These are phyloP conservation scores for Idaea straminata DNA, from an alignment of 2,888 invertebrate species.

Conservation along the genomic window DNA sequence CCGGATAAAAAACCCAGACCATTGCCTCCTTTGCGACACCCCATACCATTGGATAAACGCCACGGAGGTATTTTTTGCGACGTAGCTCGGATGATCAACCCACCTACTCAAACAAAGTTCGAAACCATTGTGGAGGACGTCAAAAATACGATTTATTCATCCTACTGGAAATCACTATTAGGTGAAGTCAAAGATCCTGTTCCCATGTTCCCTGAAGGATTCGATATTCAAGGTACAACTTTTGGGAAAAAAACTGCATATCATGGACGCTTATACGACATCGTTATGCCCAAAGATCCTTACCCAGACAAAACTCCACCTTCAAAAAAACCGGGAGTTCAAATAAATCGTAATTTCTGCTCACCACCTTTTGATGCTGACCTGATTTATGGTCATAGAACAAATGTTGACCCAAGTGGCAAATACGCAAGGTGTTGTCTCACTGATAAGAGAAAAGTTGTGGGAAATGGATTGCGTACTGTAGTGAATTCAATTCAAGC, in stretches of 20 bases:
- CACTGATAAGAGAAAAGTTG: constrained; percentile 54
- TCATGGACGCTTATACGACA: constrained; percentile 57
- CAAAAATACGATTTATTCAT: constrained; percentile 57
- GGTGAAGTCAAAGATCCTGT: constrained; percentile 50
- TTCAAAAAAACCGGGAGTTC: constrained; percentile 45
- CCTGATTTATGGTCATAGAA: constrained; percentile 66
- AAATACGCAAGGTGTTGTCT: constrained; percentile 68
- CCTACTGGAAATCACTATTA: constrained; percentile 63
- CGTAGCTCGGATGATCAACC: constrained; percentile 48
- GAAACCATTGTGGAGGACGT: constrained; percentile 56
- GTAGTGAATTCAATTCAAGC: constrained; percentile 62
- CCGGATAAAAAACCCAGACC: constrained; percentile 50
- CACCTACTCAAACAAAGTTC: constrained; percentile 59
- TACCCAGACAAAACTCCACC: constrained; percentile 50
- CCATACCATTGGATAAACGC: constrained; percentile 50
- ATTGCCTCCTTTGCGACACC: constrained; percentile 51
- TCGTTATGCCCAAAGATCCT: constrained; percentile 61
- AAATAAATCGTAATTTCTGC: constrained; percentile 55
- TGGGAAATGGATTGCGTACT: constrained; percentile 55
- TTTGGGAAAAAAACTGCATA: constrained; percentile 54
- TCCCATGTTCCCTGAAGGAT: constrained; percentile 65
- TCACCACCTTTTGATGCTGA: constrained; percentile 62
- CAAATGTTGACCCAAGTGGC: constrained; percentile 68
- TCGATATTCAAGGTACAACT: constrained; percentile 48
- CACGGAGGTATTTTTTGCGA: constrained; percentile 47